A percentile compares a stretch with the other conserved stretches of the same genome.
Conservation (phyloP, 2,888 invertebrate species). For the Latrodectus elegans region DNA sequence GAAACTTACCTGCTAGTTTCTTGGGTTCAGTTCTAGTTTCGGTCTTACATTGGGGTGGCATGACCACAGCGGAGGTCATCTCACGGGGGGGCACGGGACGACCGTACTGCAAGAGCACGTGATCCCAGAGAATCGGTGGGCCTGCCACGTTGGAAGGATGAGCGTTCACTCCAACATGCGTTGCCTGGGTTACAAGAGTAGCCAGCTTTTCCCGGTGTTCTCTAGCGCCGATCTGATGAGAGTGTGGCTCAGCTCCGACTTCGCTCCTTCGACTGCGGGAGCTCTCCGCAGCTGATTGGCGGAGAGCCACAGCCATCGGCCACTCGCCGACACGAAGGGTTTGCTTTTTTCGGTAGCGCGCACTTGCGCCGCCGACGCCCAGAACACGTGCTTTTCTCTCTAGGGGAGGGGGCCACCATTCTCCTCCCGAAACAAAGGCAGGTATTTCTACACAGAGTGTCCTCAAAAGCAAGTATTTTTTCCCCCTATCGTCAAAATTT, state of each 20-base stretch:
- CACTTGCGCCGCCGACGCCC: slow-evolving; percentile 47
- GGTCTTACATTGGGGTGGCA: slow-evolving; percentile 54
- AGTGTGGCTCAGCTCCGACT: slow-evolving; percentile 20
- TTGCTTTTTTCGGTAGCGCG: slow-evolving; percentile 34
- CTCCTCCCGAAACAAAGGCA: neutral
- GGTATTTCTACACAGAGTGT: neutral
- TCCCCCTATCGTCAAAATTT: too few species aligned
- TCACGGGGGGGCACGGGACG: slow-evolving; percentile 54
- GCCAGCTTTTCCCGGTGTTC: slow-evolving; percentile 14
- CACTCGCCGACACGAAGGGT: slow-evolving; percentile 34
- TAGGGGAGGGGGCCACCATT: slow-evolving; percentile 6
- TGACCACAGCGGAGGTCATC: slow-evolving; percentile 56
- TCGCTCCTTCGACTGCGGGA: slow-evolving; percentile 33
- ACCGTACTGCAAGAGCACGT: slow-evolving; percentile 69
- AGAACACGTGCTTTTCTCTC: slow-evolving; percentile 41
- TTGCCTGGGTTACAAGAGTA: slow-evolving; percentile 31
- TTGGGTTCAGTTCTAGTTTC: slow-evolving; percentile 47
- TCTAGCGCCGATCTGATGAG: slow-evolving; percentile 31
- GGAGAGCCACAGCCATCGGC: slow-evolving; percentile 38
- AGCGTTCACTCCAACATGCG: slow-evolving; percentile 54
- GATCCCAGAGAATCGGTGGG: slow-evolving; percentile 69
- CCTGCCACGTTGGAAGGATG: slow-evolving; percentile 61
- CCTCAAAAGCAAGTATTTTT: too few species aligned
- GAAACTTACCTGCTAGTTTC: slow-evolving; percentile 57
- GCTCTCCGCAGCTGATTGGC: slow-evolving; percentile 27